Base-by-base conservation (phyloP, 2,113 vertebrate species). In the Vulpes vulpes region DNA sequence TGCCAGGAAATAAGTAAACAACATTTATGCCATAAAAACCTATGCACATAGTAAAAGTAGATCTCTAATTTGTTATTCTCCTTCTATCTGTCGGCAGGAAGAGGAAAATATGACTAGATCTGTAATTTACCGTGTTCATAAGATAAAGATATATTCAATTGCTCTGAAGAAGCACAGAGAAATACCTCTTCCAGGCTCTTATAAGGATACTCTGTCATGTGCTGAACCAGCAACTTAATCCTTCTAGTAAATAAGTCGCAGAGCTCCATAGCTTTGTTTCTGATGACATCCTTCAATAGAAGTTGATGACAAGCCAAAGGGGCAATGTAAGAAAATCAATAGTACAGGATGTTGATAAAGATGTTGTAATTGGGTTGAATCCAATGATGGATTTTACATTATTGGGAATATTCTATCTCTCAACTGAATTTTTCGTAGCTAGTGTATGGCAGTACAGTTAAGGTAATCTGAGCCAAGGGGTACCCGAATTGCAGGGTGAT, bases 101-200 rank as follows among this genome's bases (percentile, higher is more conserved):
- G 3, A 67, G n/a, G 64, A 86, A 93, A 95, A 87, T 17, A 49
- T 49, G 53, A 76, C 59, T 43, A 60, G 35, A 65, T 94, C 43
- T 60, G 2, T 59, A 93, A 96, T 89, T 95, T 76, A 80, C 7
- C 53, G 30, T 73, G 67, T 81, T 89, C 82, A n/a, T 38, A 82
- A 95, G 74, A 89, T 90, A 60, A 95, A 96, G 30, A 53, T 80
- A 32, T 9, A 86, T 20, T 20, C 89, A 64, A 51, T 89, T 76
- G 19, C 83, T 92, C 55, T 73, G 55, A 57, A 74, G 74, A 83
- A 79, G 51, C 14, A 60, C 2, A 67, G 73, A 94, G 15, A 91
- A 89, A 93, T 60, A 27, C 89, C 71, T 91, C 19, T 82, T 19
- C 23, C 51, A 74, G 82, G 64, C 0, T 11, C 6, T 38, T 35